Base-by-base conservation (phyloP, 2,113 vertebrate genomes). In the Phrynosoma platyrhinos region DNA sequence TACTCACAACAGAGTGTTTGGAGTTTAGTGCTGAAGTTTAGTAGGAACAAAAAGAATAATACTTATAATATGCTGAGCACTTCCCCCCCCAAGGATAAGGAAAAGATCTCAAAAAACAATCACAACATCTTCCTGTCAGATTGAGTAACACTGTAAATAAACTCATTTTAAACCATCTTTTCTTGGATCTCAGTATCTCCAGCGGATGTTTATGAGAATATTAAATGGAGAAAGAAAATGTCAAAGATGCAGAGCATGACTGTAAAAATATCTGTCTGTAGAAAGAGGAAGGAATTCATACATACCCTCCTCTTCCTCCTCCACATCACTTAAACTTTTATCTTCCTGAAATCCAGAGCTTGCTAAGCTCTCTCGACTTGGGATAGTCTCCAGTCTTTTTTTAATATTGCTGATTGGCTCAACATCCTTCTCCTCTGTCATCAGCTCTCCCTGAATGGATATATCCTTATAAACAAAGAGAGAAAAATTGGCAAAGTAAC, bases 331-430 rank as follows among this genome's bases (percentile, higher is more conserved):
- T 93, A 97, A 95, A 77, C 94, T 97, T 96, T 94, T 96, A 83
- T 98, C 97, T 94, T 97, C 97, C 87, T 97, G 96, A 93, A 97
- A 97, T 52, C 97, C 96, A 0, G 97, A 96, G 92, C 95, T 98
- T 0, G 94, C 94, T 0, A 95, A 94, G 87, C 96, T 98, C 88
- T 97, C 97, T 0, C 92, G 96, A 89, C 97, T 97, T 89, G 95
- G 96, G 78, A 97, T 76, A 5, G 96, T 96, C 68, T 92, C 91
- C 88, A 97, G 88, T 84, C 96, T 95, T 82, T 93, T 93, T 74
- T 94, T 96, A 82, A 95, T 90, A 79, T 88, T 87, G 91, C 94
- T 91, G 85, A 92, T 94, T 1, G 30, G 89, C 84, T 94, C 94
- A 42, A 79, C 82, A 79, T 89, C 86, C 69, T 88, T 95, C 94